Conservation (phyloP, 2,797 vertebrate species). For the Onychomys arenicola region DNA sequence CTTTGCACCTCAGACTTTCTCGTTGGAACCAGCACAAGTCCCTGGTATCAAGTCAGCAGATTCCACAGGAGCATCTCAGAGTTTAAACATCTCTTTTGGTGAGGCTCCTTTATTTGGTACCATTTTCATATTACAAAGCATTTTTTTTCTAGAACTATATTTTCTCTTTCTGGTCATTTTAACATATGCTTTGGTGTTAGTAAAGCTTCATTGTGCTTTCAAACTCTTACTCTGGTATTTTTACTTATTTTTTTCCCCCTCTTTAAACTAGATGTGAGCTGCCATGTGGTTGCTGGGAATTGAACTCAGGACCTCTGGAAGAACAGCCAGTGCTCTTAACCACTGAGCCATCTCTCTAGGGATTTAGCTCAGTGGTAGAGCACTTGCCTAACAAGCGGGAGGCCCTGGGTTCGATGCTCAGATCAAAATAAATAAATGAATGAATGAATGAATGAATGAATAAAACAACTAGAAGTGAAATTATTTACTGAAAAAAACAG, state of each 20-base stretch:
- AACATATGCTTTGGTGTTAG: not conserved
- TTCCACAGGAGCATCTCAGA: not conserved
- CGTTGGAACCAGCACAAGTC: not conserved
- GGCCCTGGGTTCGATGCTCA: no score
- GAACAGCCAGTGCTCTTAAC: no score
- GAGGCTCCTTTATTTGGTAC: no score
- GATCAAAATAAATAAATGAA: no score
- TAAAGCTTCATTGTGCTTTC: not conserved
- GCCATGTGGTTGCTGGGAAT: no score
- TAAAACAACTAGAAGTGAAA: not conserved
- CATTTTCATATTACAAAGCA: not conserved
- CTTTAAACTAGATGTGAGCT: not conserved
- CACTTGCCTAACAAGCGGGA: no score
- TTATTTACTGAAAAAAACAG: not conserved
- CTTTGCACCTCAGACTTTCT: not conserved
- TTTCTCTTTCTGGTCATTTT: not conserved
- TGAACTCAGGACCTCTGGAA: no score
- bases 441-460: no score
- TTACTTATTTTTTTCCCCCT: not conserved
- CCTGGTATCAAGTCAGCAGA: not conserved
- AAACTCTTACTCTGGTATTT: not conserved
- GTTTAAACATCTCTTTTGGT: not conserved
- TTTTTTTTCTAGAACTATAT: not conserved
- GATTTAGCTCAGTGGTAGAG: no score
- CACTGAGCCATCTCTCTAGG: no score